Conservation (phyloP, 1,140 invertebrate genomes). For the Temnothorax longispinosus region DNA sequence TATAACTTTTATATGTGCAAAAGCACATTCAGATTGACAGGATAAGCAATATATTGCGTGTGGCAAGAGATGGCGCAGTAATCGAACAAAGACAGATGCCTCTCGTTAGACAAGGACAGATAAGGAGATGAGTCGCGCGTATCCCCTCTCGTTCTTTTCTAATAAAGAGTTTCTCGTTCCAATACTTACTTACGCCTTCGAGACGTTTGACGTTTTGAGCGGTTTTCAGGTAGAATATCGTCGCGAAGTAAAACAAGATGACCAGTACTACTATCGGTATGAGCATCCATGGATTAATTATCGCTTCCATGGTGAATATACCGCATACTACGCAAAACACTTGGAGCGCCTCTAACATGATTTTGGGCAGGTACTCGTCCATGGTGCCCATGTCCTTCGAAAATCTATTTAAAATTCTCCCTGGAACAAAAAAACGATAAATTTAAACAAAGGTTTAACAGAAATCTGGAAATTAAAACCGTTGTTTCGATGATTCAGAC, state of each 20-base stretch:
- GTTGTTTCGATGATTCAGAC: background rate
- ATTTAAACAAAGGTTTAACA: background rate
- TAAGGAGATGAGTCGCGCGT: background rate
- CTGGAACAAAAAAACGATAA: background rate
- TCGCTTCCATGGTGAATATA: conserved; percentile 86
- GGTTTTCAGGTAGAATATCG: conserved; percentile 88
- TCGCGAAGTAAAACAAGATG: conserved; percentile 85
- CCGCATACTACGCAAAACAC: conserved; percentile 80
- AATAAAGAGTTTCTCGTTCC: background rate
- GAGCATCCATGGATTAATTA: conserved; percentile 88
- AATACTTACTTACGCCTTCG: conserved; percentile 85
- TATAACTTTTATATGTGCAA: too few relatives aligned
- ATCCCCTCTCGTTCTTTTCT: background rate
- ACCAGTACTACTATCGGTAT: conserved; percentile 86
- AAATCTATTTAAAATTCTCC: conserved; percentile 19
- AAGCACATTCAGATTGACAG: too few relatives aligned
- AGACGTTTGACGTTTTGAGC: conserved; percentile 88
- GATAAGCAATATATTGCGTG: too few relatives aligned
- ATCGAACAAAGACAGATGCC: too few relatives aligned
- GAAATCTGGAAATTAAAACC: background rate
- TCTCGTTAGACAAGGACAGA: too few relatives aligned
- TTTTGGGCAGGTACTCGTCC: conserved; percentile 91
- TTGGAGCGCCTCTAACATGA: conserved; percentile 89
- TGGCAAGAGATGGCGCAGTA: too few relatives aligned
- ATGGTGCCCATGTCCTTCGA: conserved; percentile 90